phyloP scores from a whole-genome alignment of 2,888 invertebrate species.

The Rhamphomyia laevipes region DNA sequence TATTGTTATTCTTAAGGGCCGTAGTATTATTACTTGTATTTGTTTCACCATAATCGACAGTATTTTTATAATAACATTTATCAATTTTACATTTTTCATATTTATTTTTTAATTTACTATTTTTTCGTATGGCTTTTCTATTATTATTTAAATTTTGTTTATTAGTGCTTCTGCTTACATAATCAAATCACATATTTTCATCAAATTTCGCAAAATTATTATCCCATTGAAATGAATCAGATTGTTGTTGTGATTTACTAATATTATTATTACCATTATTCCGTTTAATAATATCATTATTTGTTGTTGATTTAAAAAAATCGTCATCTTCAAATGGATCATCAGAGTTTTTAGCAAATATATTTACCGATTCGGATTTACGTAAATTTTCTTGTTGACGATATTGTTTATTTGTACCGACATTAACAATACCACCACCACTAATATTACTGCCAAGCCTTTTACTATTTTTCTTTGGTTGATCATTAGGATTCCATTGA shows the following conservation, averaged over 20 bases:
- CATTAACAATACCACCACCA: not conserved
- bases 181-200: conserved; percentile 40
- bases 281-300: conserved; percentile 7
- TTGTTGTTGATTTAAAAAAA: conserved; percentile 51
- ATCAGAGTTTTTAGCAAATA: conserved; percentile 73
- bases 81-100: not conserved
- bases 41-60: not conserved
- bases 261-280: conserved; percentile 6
- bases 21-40: not conserved
- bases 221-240: conserved; percentile 29
- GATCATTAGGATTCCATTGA: conserved; percentile 24
- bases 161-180: conserved; percentile 23
- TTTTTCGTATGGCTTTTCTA: not conserved
- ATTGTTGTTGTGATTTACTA: conserved; percentile 11
- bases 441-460: conserved; percentile 9
- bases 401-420: not conserved
- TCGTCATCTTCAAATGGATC: conserved; percentile 86
- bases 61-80: not conserved
- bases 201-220: conserved; percentile 39
- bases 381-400: conserved; percentile 53
- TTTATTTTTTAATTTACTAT: not conserved
- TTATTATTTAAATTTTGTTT: not conserved
- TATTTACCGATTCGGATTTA: conserved; percentile 83
- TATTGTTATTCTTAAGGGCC: conserved; percentile 16
- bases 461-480: conserved; percentile 9